phyloP scores from a whole-genome alignment of 1,140 invertebrate species.

The Caenorhabditis brenneri region DNA sequence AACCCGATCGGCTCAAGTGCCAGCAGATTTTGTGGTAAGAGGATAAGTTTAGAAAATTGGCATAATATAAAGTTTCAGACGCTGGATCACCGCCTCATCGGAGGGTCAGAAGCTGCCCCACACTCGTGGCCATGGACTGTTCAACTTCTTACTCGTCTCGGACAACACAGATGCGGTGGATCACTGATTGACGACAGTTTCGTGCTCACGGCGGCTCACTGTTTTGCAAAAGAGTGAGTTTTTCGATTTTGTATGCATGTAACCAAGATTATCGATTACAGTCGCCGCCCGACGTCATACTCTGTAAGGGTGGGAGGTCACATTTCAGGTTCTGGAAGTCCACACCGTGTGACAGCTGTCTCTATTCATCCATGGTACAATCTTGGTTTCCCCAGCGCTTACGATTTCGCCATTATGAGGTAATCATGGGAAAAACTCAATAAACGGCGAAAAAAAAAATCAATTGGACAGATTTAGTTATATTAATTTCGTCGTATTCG shows the following conservation, averaged over 20 bases:
- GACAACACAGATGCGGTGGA: conserved; percentile 48
- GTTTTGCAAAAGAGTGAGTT: conserved; percentile 41
- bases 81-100: conserved; percentile 47
- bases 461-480: too few relatives aligned
- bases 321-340: background rate
- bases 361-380: conserved; percentile 48
- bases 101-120: conserved; percentile 33
- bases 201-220: conserved; percentile 50
- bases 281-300: background rate
- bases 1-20: background rate
- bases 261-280: background rate
- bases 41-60: background rate
- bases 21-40: conserved; percentile 15
- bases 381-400: conserved; percentile 7
- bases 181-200: conserved; percentile 40
- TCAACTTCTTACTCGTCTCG: conserved; percentile 32
- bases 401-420: conserved; percentile 48
- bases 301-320: conserved; percentile 40
- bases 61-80: conserved; percentile 10
- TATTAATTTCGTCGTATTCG: too few relatives aligned
- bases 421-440: too few relatives aligned
- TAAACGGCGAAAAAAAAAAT: too few relatives aligned
- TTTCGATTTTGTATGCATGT: background rate
- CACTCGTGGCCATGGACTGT: conserved; percentile 52
- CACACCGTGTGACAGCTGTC: conserved; percentile 42